Conservation (phyloP, 2,113 vertebrate genomes). For the Vireo altiloquus region DNA sequence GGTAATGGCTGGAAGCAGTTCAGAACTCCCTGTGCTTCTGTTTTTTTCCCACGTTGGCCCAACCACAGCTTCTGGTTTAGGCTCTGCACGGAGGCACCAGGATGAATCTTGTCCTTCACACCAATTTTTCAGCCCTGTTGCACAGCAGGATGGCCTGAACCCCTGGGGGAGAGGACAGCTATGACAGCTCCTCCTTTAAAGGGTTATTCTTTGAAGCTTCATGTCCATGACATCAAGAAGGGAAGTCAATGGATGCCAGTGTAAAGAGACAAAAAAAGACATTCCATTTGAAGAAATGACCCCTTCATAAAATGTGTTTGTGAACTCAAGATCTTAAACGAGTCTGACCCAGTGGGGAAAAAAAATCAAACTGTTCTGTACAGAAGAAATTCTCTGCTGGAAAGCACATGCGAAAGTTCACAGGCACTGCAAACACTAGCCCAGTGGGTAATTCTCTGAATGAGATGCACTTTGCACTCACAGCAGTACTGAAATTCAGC, state of each 20-base stretch:
- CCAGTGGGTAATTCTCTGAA: constrained; percentile 58
- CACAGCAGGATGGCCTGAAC: neutral
- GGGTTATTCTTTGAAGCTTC: constrained; percentile 35
- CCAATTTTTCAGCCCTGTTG: neutral
- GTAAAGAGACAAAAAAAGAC: constrained; percentile 29
- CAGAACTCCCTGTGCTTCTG: neutral
- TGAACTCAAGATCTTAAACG: constrained; percentile 48
- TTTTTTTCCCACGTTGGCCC: neutral
- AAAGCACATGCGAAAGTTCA: constrained; percentile 50
- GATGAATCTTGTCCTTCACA: neutral
- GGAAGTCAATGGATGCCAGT: constrained; percentile 13
- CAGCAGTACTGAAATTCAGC: constrained; percentile 51
- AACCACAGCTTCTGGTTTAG: neutral
- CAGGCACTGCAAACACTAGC: constrained; percentile 53
- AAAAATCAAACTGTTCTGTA: constrained; percentile 48
- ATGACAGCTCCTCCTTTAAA: constrained; percentile 8
- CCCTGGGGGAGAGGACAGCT: neutral
- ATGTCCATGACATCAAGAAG: constrained; percentile 20
- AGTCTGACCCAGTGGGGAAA: constrained; percentile 54
- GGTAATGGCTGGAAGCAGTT: neutral
- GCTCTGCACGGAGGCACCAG: neutral
- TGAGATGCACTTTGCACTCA: constrained; percentile 62
- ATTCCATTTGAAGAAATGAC: constrained; percentile 38
- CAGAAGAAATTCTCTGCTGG: constrained; percentile 58
- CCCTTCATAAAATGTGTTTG: constrained; percentile 35